These are phyloP conservation scores for Phortica okadai DNA, from an alignment of 2,888 invertebrate genomes.

Conservation along the genomic window DNA sequence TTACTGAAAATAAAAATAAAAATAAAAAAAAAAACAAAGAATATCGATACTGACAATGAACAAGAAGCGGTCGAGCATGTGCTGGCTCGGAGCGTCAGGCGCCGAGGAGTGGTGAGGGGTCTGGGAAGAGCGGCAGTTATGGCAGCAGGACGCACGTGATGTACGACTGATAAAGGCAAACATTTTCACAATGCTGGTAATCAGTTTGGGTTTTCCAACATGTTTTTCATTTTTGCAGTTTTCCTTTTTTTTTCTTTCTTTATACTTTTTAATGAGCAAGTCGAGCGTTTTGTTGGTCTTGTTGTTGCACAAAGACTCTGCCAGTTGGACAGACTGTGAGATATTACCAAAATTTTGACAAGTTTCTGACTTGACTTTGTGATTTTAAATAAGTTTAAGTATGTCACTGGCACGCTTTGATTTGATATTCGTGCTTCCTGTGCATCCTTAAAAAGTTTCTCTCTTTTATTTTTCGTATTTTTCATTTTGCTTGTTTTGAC, in stretches of 20 bases:
- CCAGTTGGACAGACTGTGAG: background rate
- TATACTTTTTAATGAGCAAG: background rate
- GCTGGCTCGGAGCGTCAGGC: too few species aligned
- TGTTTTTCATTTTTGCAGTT: background rate
- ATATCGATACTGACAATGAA: too few species aligned
- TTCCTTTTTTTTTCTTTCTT: background rate
- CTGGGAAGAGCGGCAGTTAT: background rate
- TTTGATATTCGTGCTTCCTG: slow-evolving; percentile 16
- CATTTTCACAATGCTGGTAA: background rate
- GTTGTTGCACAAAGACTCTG: too few species aligned
- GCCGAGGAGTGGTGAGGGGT: too few species aligned
- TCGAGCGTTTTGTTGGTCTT: background rate
- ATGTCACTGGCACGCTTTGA: slow-evolving; percentile 66
- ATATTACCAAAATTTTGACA: background rate
- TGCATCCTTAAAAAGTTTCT: background rate
- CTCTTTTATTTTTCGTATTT: background rate
- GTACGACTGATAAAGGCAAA: background rate
- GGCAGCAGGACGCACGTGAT: background rate
- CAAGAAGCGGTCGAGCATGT: too few species aligned
- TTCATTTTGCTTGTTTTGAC: background rate
- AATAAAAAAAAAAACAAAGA: too few species aligned
- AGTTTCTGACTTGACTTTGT: slow-evolving; percentile 2
- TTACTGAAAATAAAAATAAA: too few species aligned
- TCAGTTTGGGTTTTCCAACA: background rate
- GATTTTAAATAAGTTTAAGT: slow-evolving; percentile 35